Evolutionary conservation across 1,140 invertebrate genomes (phyloP).

Genomic region (Bombus sibiricus): DNA sequence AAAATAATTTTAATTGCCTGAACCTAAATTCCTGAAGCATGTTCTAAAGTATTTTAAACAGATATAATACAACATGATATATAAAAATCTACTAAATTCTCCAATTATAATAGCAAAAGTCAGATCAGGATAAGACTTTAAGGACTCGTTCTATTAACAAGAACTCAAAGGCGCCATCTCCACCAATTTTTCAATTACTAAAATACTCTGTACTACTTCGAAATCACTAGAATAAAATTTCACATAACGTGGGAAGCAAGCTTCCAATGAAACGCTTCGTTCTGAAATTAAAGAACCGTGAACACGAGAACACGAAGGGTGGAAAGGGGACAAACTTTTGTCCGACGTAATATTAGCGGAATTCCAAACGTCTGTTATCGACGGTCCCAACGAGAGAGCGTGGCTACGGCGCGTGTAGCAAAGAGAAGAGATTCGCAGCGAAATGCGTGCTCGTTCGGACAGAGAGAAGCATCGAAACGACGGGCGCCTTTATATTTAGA

Average conservation of each 20-base stretch:
- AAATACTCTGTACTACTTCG: background rate
- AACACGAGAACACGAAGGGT: too few species aligned
- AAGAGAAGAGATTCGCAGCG: slow-evolving; percentile 56
- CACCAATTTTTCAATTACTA: background rate
- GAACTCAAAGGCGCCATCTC: background rate
- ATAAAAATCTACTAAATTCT: too few species aligned
- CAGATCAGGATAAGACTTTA: background rate
- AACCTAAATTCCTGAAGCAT: too few species aligned
- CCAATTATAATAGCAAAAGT: too few species aligned
- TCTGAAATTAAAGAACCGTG: background rate
- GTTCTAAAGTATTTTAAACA: too few species aligned
- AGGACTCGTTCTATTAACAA: background rate
- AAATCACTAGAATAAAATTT: background rate
- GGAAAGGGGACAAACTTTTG: background rate
- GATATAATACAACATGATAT: too few species aligned
- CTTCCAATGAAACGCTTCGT: background rate
- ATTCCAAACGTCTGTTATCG: slow-evolving; percentile 35
- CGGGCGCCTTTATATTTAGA: slow-evolving; percentile 82
- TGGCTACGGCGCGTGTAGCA: slow-evolving; percentile 3
- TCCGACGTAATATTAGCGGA: slow-evolving; percentile 21
- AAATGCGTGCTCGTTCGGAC: slow-evolving; percentile 54
- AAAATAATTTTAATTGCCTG: too few species aligned
- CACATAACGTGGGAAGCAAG: background rate
- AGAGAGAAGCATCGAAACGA: slow-evolving; percentile 69
- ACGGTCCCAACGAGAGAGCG: background rate